These are phyloP conservation scores for Tenualosa thibaudeaui DNA, from an alignment of 2,797 vertebrate genomes.

Conservation along the genomic window DNA sequence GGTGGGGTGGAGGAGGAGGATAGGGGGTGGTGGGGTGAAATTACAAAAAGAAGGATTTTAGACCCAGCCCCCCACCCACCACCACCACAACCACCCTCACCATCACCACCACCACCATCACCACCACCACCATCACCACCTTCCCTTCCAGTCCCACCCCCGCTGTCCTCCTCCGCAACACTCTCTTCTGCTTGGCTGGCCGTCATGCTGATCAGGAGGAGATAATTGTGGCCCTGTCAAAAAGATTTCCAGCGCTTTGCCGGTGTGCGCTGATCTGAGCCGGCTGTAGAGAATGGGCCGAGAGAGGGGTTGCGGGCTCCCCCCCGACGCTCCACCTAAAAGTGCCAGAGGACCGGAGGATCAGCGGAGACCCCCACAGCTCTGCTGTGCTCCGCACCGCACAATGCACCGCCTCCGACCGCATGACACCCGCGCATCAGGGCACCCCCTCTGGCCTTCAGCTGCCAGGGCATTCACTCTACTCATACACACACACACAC, in stretches of 20 bases:
- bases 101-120: not conserved
- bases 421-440: constrained; percentile 52
- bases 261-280: constrained; percentile 31
- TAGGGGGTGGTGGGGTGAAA: not conserved
- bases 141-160: not conserved
- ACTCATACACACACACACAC: constrained; percentile 22
- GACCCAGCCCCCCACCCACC: not conserved
- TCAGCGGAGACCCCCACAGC: constrained; percentile 49
- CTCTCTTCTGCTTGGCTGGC: constrained; percentile 45
- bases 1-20: not conserved
- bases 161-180: not conserved
- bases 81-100: not conserved
- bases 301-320: not conserved
- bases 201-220: constrained; percentile 51
- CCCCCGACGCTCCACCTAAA: constrained; percentile 51
- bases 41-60: constrained; percentile 33
- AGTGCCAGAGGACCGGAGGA: constrained; percentile 52
- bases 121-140: not conserved
- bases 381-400: constrained; percentile 48
- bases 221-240: constrained; percentile 67
- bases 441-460: constrained; percentile 46
- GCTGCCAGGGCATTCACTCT: constrained; percentile 55
- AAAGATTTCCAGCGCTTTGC: constrained; percentile 57
- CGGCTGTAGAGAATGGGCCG: not conserved
- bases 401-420: constrained; percentile 50